Evolutionary conservation across 30 jellyfish, hydroid and myxozoan genomes (phyloP).

Genomic region (Cassiopea xamachana): DNA sequence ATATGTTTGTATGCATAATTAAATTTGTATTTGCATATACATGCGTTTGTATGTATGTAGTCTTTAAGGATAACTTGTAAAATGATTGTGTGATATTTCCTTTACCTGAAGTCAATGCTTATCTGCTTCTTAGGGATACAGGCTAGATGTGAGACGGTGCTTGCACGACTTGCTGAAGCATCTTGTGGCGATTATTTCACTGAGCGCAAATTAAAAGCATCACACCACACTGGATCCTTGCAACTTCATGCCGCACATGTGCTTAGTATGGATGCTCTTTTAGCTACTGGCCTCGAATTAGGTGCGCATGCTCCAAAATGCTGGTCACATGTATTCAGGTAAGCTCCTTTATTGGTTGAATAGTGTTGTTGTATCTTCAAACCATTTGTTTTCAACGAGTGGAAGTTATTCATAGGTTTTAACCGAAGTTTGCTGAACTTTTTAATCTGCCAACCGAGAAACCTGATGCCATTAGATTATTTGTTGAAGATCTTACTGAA

Average conservation of each 20-base stretch:
- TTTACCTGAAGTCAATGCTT: not conserved
- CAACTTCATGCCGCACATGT: conserved; percentile 98
- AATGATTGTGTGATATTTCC: not conserved
- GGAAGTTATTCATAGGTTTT: not conserved
- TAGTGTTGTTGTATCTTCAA: not conserved
- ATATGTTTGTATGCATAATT: too few species aligned
- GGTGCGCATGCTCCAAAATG: conserved; percentile 98
- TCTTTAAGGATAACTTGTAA: too few species aligned
- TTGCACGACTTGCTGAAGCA: conserved; percentile 94
- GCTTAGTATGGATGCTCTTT: conserved; percentile 96
- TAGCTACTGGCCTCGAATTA: conserved; percentile 97
- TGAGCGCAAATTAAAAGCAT: conserved; percentile 68
- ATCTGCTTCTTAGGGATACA: conserved; percentile 70
- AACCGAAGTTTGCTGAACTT: not conserved
- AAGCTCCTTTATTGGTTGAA: conserved; percentile 1
- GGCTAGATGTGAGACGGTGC: conserved; percentile 94
- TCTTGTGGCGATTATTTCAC: conserved; percentile 84
- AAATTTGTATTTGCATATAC: too few species aligned
- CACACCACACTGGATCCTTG: conserved; percentile 73
- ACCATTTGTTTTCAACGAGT: not conserved
- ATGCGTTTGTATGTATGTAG: too few species aligned
- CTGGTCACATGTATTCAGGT: conserved; percentile 98
- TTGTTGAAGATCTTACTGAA: not conserved
- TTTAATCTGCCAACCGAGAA: not conserved
- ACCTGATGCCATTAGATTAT: not conserved